Conservation (phyloP, 2,113 vertebrate genomes). For the Scalopus aquaticus region DNA sequence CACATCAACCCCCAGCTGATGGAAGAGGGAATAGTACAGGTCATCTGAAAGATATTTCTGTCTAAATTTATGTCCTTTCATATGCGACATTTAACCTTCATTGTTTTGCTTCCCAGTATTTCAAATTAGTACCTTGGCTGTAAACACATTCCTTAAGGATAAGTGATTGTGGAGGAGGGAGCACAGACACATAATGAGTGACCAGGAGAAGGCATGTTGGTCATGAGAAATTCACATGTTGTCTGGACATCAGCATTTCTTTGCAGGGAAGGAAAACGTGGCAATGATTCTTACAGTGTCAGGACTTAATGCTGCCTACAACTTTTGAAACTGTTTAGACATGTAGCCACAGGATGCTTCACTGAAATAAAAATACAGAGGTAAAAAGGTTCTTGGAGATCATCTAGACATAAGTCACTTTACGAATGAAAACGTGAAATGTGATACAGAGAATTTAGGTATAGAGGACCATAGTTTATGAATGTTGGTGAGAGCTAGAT, state of each 20-base stretch:
- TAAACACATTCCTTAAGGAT: slow-evolving; percentile 55
- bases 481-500: not conserved
- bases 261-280: not conserved
- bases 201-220: not conserved
- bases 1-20: not conserved
- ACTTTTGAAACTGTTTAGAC: not conserved
- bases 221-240: slow-evolving; percentile 31
- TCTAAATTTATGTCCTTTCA: not conserved
- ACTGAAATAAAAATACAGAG: not conserved
- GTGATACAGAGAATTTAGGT: not conserved
- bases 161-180: slow-evolving; percentile 36
- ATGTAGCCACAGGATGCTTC: not conserved
- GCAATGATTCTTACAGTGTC: not conserved
- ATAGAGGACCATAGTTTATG: not conserved
- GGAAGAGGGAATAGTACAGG: not conserved
- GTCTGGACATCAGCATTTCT: not conserved
- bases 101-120: slow-evolving; percentile 56
- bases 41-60: slow-evolving; percentile 34
- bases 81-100: slow-evolving; percentile 32
- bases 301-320: not conserved
- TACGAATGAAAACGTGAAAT: not conserved
- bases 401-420: not conserved
- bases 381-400: not conserved
- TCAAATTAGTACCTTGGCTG: slow-evolving; percentile 51
- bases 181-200: not conserved